Percentiles rank a stretch among this genome's conserved stretches.
Conservation (phyloP, 1,140 invertebrate species). For the Aphelinus atriplicis region DNA sequence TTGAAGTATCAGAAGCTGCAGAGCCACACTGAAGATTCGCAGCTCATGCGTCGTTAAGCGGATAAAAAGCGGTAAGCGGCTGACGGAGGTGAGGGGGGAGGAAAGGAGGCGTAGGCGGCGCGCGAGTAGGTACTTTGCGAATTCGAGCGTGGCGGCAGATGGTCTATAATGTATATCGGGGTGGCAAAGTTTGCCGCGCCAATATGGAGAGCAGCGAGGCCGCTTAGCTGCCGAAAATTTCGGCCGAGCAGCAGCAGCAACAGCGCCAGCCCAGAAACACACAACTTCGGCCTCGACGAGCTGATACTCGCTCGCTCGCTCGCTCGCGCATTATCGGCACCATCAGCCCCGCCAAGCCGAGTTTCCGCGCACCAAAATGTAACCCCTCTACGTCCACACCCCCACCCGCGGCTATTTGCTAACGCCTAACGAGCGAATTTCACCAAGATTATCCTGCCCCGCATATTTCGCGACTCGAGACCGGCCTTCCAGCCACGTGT, state of each 20-base stretch:
- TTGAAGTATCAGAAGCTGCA: background rate
- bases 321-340: background rate
- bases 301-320: background rate
- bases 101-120: background rate
- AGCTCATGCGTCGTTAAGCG: background rate
- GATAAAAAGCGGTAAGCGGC: background rate
- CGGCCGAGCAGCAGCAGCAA: no score
- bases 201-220: conserved; percentile 14
- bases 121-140: conserved; percentile 13
- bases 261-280: no score
- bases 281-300: background rate
- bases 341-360: background rate
- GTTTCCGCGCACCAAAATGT: background rate
- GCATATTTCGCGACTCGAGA: no score
- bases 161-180: conserved; percentile 15
- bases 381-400: background rate
- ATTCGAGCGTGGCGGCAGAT: conserved; percentile 19
- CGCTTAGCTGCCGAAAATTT: conserved; percentile 1
- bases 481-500: no score
- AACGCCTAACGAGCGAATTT: background rate
- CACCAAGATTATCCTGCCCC: background rate
- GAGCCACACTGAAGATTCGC: background rate
- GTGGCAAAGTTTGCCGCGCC: conserved; percentile 7
- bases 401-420: background rate
- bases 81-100: background rate